These are phyloP conservation scores for Ophion costatus DNA, from an alignment of 2,888 invertebrate species.

Conservation along the genomic window DNA sequence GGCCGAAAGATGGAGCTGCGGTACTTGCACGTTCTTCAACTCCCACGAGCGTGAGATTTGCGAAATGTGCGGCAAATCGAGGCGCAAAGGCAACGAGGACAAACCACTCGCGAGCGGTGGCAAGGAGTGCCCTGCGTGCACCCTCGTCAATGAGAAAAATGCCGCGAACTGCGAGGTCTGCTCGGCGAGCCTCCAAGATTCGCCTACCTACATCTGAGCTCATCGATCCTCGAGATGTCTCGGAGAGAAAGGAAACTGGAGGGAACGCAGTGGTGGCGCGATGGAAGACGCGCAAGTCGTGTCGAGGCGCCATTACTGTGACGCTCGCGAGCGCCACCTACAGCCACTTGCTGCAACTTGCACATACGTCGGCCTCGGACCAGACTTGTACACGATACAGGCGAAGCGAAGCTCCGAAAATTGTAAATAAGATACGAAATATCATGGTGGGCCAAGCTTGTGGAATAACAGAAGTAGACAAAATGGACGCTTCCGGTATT, in stretches of 20 bases:
- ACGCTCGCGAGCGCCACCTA: no score
- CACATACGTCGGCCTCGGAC: no score
- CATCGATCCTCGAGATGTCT: not conserved
- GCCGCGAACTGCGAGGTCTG: constrained; percentile 89
- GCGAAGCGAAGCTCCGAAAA: no score
- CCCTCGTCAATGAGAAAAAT: constrained; percentile 89
- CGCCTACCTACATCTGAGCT: constrained; percentile 89
- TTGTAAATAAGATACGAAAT: no score
- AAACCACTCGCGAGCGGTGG: constrained; percentile 90
- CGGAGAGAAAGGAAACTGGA: not conserved
- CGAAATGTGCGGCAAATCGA: constrained; percentile 91
- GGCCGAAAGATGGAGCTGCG: constrained; percentile 88
- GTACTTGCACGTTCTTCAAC: constrained; percentile 90
- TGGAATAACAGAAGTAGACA: no score
- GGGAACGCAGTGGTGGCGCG: not conserved
- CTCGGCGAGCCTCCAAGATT: constrained; percentile 88
- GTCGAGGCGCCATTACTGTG: no score
- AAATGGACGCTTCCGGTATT: no score
- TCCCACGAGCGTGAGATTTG: constrained; percentile 85
- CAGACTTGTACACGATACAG: no score
- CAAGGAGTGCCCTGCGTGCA: constrained; percentile 90
- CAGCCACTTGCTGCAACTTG: no score
- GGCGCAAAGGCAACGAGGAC: constrained; percentile 85
- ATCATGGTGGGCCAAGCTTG: no score
- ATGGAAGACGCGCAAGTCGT: not conserved